Base-by-base conservation (phyloP, 2,797 vertebrate species). In the Gallirallus australis region DNA sequence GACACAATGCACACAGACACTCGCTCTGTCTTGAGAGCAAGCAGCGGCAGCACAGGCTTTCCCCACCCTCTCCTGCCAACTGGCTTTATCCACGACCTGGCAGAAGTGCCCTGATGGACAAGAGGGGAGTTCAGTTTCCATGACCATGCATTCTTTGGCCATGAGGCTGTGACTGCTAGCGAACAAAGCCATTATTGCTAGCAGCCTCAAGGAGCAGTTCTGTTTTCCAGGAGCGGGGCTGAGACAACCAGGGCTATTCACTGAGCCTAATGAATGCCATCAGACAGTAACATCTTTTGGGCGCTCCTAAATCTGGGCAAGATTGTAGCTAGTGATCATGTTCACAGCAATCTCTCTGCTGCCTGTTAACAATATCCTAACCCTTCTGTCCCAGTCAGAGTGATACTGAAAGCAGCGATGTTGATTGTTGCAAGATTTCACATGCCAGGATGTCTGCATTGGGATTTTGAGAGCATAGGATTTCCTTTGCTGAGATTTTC, bases 401-500 rank as follows among this genome's bases (percentile, higher is more conserved):
- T 27, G 69, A 93, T 48, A 35, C 35, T 76, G 31, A 88, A 78
- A 82, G 28, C 5, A 0, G 37, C 4, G 3, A 24, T n/a, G 77
- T 4, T 64, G 70, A 63, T 7, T 25, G 65, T 37, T 66, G 52
- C 48, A 73, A 54, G 48, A 64, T 88, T 83, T 68, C 47, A 3
- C 33, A 37, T 79, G 66, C 82, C 73, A 66, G 70, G 80, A 86
- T 82, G 35, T 84, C 89, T 85, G 57, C 68, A 54, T 45, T 70
- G 91, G 93, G 82, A 63, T 82, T 94, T 60, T 35, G 73, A 73
- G 66, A 86, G 79, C 57, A 7, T 39, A 33, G 40, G 50, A 83
- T 90, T 94, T 95, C 85, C 73, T 72, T 81, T 59, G 54, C 76
- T 94, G 87, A 94, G 91, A 89, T 96, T 91, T 91, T 83, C 89